Percentiles rank a stretch among this genome's conserved stretches.
Conservation (phyloP, 2,797 vertebrate genomes). For the Chromobotia macracanthus region DNA sequence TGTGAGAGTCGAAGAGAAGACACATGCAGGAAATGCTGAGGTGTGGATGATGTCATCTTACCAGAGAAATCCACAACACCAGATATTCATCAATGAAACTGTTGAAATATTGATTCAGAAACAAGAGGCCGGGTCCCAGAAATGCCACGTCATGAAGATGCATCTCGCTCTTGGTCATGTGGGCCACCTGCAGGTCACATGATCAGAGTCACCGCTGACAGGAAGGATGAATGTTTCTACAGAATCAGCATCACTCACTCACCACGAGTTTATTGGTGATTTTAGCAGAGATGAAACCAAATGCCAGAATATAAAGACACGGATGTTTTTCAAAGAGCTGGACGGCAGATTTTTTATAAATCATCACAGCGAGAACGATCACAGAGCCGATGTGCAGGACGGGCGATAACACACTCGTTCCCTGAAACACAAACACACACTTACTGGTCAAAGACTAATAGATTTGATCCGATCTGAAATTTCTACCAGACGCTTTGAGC, state of each 20-base stretch:
- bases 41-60: constrained; percentile 69
- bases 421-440: constrained; percentile 73
- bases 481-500: too few relatives aligned
- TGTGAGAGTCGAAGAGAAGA: too few relatives aligned
- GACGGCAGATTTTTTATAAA: constrained; percentile 96
- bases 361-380: constrained; percentile 92
- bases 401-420: constrained; percentile 96
- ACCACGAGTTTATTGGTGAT: constrained; percentile 99
- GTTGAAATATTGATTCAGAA: constrained; percentile 98
- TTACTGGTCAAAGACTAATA: too few relatives aligned
- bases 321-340: constrained; percentile 96
- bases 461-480: too few relatives aligned
- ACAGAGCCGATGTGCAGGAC: constrained; percentile 96
- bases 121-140: constrained; percentile 92
- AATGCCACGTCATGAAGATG: constrained; percentile 94
- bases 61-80: constrained; percentile 96
- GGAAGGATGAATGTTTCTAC: neutral
- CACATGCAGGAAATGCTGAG: too few relatives aligned
- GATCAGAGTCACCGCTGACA: neutral
- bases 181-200: constrained; percentile 83
- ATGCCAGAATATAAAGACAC: constrained; percentile 95
- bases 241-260: constrained; percentile 66
- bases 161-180: constrained; percentile 99
- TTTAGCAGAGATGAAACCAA: constrained; percentile 96
- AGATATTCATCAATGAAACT: constrained; percentile 97